Conservation (phyloP, 2,888 invertebrate species). For the Macropis europaea region DNA sequence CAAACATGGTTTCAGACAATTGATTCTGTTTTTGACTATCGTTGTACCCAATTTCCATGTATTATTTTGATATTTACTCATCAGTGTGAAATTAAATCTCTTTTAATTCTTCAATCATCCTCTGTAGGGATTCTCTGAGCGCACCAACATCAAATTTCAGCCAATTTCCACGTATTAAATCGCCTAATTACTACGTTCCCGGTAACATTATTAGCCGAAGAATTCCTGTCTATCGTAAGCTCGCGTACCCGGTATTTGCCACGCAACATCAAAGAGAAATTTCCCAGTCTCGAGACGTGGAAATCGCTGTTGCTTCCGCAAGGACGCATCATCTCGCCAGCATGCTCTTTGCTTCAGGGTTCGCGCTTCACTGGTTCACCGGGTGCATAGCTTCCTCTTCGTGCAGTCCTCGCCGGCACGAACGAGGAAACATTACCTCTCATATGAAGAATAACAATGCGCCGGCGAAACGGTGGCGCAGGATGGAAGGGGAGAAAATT, state of each 20-base stretch:
- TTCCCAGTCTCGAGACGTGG: conserved; percentile 25
- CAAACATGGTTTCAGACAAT: too few species aligned
- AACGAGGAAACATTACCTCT: conserved; percentile 51
- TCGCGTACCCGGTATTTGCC: conserved; percentile 3
- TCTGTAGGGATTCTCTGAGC: too few species aligned
- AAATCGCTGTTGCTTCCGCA: conserved; percentile 26
- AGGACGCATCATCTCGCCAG: conserved; percentile 33
- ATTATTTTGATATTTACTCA: too few species aligned
- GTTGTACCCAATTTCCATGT: too few species aligned
- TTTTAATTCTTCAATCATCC: too few species aligned
- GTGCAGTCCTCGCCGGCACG: conserved; percentile 35
- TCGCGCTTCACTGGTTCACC: conserved; percentile 29
- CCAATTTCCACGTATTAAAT: conserved; percentile 5
- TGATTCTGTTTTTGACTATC: too few species aligned
- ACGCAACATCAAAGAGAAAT: conserved; percentile 34
- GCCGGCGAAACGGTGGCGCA: conserved; percentile 3
- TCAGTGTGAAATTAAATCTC: too few species aligned
- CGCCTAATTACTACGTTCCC: conserved; percentile 5
- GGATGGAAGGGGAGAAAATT: too few species aligned
- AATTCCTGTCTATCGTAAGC: conserved; percentile 7
- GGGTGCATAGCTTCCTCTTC: conserved; percentile 29
- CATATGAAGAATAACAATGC: conserved; percentile 50
- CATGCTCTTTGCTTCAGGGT: conserved; percentile 12
- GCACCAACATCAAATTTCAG: background rate
- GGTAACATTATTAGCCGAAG: conserved; percentile 16